Evolutionary conservation across 53 echinoderm and acorn worm species (phyloP), one percentile per base, ranked within the genome.

Genomic region (Apostichopus leukothele): DNA sequence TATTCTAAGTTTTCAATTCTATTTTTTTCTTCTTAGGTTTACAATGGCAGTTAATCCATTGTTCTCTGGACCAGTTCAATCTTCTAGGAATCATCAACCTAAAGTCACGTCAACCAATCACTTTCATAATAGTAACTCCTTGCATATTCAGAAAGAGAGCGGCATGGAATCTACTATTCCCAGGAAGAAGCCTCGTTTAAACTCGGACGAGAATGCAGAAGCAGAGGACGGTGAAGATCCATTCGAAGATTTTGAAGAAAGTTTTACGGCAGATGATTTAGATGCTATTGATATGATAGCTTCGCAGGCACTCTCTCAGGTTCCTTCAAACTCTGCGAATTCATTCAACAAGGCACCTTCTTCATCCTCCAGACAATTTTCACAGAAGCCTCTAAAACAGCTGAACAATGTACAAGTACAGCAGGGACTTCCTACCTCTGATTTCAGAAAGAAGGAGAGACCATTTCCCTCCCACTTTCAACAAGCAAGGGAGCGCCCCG

Each of bases 41-140:
- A 73, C 63, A 51, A 96, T 96, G 96, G 91, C 96, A 50, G 84
- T 95, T 63, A 96, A 96, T 84, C 96, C 96, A 79, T 90, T 96
- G 19, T 96, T 96, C 89, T 89, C 93, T 73, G 96, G 96, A 61
- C 92, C 92, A 39, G 75, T 87, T 57, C 89, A 90, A 16, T 88
- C 61, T 9, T 51, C 73, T 53, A 91, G 90, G 16, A 88, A 90
- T 76, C 74, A 12, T 22, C 55, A 53, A 20, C 75, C 23, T 26
- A 81, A 21, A 19, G 54, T 75, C 57, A 50, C 87, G 14, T 16
- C 50, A 50, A 78, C 13, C 27, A 8, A 67, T 73, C 76, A 54
- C 25, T 18, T 78, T 78, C 54, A 55, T 73, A 61, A 75, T 73
- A 60, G 50, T 52, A 22, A 76, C 50, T 85, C 67, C 9, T 16